Conservation (phyloP, 2,888 invertebrate genomes). For the Aphelenchoides bicaudatus region DNA sequence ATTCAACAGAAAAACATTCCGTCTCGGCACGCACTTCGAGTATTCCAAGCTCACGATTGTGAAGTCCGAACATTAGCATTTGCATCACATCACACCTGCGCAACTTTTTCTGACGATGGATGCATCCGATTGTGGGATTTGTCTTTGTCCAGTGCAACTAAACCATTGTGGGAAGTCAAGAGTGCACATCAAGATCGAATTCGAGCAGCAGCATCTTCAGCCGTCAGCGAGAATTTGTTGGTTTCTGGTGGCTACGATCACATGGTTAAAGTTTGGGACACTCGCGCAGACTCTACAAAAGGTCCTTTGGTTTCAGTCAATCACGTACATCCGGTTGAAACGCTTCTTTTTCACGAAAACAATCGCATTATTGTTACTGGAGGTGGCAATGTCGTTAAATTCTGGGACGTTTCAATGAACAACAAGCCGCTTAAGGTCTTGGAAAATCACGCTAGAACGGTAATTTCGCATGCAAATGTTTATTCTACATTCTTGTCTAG, state of each 20-base stretch:
- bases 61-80: constrained; percentile 33
- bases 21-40: constrained; percentile 67
- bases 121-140: constrained; percentile 48
- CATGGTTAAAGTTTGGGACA: constrained; percentile 76
- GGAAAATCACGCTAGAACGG: constrained; percentile 77
- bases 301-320: constrained; percentile 68
- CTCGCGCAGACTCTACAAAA: constrained; percentile 23
- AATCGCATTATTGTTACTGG: constrained; percentile 86
- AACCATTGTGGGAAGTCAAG: constrained; percentile 13
- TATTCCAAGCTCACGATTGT: constrained; percentile 76
- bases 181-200: constrained; percentile 50
- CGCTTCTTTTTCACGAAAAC: constrained; percentile 78
- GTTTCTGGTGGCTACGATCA: constrained; percentile 55
- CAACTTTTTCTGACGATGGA: constrained; percentile 54
- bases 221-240: constrained; percentile 42
- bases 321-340: constrained; percentile 85
- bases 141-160: constrained; percentile 21
- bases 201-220: constrained; percentile 42
- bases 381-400: constrained; percentile 66
- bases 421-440: constrained; percentile 79
- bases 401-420: constrained; percentile 82
- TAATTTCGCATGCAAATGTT: constrained; percentile 5
- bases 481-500: constrained; percentile 62
- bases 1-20: constrained; percentile 72
- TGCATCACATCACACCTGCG: constrained; percentile 24